phyloP scores from a whole-genome alignment of 2,113 vertebrate genomes.

The Nycticorax nycticorax region DNA sequence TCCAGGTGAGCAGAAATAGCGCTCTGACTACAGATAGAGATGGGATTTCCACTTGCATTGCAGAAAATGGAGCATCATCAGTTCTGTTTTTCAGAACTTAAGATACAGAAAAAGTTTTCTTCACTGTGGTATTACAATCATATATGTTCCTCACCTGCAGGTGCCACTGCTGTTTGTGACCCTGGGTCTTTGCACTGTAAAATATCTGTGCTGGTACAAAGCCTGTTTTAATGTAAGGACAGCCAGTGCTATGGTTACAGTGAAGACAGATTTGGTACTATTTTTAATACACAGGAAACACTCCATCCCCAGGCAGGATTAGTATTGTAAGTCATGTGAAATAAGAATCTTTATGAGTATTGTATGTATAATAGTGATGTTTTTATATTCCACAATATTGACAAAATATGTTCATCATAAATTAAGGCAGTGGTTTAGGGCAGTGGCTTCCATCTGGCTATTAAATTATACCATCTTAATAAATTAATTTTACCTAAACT shows the following conservation, averaged over 20 bases:
- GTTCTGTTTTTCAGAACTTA: slow-evolving; percentile 3
- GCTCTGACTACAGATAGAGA: background rate
- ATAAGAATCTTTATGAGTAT: background rate
- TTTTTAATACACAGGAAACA: background rate
- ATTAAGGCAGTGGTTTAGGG: background rate
- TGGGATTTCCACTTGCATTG: background rate
- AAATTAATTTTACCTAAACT: background rate
- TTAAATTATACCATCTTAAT: background rate
- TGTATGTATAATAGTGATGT: background rate
- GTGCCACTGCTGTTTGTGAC: background rate
- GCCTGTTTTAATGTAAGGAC: background rate
- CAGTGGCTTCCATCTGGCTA: background rate
- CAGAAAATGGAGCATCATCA: background rate
- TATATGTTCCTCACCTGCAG: background rate
- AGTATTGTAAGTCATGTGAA: slow-evolving; percentile 2
- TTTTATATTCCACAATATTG: background rate
- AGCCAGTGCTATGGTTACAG: slow-evolving; percentile 47
- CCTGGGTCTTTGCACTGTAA: background rate
- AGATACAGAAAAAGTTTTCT: background rate
- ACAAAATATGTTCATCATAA: background rate
- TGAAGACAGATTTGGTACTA: background rate
- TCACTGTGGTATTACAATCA: background rate
- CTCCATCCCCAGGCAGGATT: background rate
- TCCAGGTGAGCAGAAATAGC: background rate
- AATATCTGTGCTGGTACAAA: background rate